Base-by-base conservation (phyloP, 37 sponge, comb jelly and placozoan species). In the Lycopodina hypogea region DNA sequence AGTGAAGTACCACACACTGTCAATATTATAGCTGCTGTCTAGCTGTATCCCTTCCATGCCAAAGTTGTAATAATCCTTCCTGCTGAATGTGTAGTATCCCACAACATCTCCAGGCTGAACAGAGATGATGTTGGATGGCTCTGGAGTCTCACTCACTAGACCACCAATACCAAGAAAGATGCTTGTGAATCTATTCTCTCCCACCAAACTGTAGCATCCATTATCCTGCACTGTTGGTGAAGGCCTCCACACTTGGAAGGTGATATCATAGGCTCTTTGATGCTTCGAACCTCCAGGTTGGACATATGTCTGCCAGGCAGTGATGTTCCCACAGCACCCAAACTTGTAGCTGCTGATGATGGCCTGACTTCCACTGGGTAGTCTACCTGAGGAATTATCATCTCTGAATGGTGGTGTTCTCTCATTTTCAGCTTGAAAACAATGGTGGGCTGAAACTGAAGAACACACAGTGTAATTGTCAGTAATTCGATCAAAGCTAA, bases 211-310 rank as follows among this genome's bases (percentile, higher is more conserved):
- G 37, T 72, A 81, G 51, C 72, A 72, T 14, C 72, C 64, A 71
- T n/a, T 40, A 0, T 4, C 34, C 36, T 33, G 19, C 45, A 70
- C 70, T 70, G 70, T 42, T 70, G 70, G 36, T 69, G 64, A 50
- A 48, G 73, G 72, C 38, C 81, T 71, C 81, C 81, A 81, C 48
- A 81, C 81, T 72, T 81, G 81, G 36, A 81, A 72, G 70, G 42
- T 70, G 70, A 70, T 41, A 41, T 39, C 36, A 42, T 70, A 70
- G 23, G 36, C 45, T n/a, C 70, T 70, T 41, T 42, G 23, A 40
- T 23, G 45, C 33, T 2, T 38, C 14, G 3, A 22, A 70, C 42
- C 42, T 42, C 23, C 42, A 42, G 22, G 70, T 23, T 70, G 26
- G 23, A 70, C 42, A 70, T 42, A 40, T 9, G 70, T 42, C 45